These are phyloP conservation scores for Hedychridium roseum DNA, from an alignment of 2,888 invertebrate species.

Conservation along the genomic window DNA sequence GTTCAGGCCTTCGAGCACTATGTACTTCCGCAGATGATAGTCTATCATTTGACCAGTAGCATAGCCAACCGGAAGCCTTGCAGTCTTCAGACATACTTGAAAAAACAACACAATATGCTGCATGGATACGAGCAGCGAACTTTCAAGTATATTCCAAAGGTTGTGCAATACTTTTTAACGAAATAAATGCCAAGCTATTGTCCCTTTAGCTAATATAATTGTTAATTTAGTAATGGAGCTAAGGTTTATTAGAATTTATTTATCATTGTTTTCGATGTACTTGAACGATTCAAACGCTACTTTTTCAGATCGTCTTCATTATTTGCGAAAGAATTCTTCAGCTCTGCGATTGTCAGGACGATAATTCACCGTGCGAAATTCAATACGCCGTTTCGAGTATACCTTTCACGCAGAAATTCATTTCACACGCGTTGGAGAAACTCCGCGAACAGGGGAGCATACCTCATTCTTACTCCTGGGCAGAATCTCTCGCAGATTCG, in stretches of 20 bases:
- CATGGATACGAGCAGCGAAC: slow-evolving; percentile 83
- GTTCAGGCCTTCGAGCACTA: slow-evolving; percentile 85
- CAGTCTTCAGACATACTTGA: slow-evolving; percentile 75
- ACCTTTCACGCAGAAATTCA: slow-evolving; percentile 70
- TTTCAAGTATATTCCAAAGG: slow-evolving; percentile 81
- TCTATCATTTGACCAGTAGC: slow-evolving; percentile 75
- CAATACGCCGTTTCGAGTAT: slow-evolving; percentile 67
- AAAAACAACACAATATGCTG: slow-evolving; percentile 75
- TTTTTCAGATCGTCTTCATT: slow-evolving; percentile 75
- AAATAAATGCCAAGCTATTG: slow-evolving; percentile 23
- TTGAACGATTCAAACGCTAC: too few relatives aligned
- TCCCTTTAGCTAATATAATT: not conserved
- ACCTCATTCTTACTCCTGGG: slow-evolving; percentile 55
- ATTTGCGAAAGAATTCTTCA: slow-evolving; percentile 80
- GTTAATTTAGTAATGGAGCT: not conserved
- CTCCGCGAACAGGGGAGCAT: slow-evolving; percentile 45
- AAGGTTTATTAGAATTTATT: not conserved
- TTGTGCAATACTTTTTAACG: slow-evolving; percentile 48
- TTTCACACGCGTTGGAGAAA: slow-evolving; percentile 63
- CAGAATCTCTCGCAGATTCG: slow-evolving; percentile 53
- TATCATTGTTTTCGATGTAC: too few relatives aligned
- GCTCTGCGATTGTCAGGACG: slow-evolving; percentile 72
- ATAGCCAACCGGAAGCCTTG: slow-evolving; percentile 43
- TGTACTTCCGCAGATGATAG: slow-evolving; percentile 77
- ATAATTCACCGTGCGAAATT: slow-evolving; percentile 63